phyloP scores from a whole-genome alignment of 2,113 vertebrate species.

The Lates calcarifer region DNA sequence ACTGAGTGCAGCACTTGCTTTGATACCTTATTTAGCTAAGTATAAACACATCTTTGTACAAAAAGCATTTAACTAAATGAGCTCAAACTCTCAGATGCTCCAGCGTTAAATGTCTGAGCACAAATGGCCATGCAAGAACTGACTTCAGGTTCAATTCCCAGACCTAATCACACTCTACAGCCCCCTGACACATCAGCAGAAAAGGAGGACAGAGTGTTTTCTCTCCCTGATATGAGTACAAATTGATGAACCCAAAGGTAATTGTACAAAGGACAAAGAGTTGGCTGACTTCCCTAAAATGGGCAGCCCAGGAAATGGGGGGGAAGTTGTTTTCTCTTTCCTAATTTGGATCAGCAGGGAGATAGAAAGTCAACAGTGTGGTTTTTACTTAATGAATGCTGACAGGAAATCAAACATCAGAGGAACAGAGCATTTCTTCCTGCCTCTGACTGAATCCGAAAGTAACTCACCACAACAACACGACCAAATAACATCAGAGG shows the following conservation, averaged over 20 bases:
- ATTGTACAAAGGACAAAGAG: constrained; percentile 40
- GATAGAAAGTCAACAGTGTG: neutral
- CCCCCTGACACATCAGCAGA: neutral
- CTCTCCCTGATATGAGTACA: constrained; percentile 14
- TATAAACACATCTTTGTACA: neutral
- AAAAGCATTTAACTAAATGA: neutral
- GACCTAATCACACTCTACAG: constrained; percentile 13
- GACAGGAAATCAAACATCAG: constrained; percentile 44
- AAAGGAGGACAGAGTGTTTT: constrained; percentile 11
- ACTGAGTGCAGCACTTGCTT: neutral
- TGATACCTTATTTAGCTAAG: neutral
- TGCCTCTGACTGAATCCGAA: neutral
- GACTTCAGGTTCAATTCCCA: constrained; percentile 27
- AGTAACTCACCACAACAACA: neutral
- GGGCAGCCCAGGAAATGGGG: neutral
- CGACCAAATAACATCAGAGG: neutral
- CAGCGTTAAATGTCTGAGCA: constrained; percentile 26
- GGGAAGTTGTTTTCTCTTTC: constrained; percentile 14
- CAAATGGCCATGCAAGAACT: neutral
- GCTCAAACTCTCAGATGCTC: neutral
- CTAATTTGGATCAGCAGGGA: constrained; percentile 15
- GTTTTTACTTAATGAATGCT: constrained; percentile 9
- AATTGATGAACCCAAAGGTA: constrained; percentile 43
- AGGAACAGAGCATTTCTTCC: neutral
- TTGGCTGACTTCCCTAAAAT: constrained; percentile 40